A percentile compares a stretch with the other conserved stretches of the same genome.
Conservation (phyloP, 2,113 vertebrate species). For the Papio anubis region DNA sequence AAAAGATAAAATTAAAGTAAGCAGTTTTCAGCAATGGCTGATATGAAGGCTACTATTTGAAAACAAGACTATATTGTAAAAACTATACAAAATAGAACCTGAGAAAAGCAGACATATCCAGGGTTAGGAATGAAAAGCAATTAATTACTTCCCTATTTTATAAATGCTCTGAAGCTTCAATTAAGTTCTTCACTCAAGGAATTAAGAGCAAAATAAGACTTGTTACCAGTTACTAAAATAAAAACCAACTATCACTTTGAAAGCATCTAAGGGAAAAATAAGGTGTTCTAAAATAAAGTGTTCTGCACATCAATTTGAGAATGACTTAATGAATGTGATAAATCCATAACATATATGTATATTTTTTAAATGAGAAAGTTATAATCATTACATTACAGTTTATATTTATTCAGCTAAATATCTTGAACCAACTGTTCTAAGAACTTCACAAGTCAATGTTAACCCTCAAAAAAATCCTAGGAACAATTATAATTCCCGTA, state of each 20-base stretch:
- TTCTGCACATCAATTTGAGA: neutral
- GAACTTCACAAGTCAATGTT: neutral
- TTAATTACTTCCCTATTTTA: neutral
- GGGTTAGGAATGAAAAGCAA: neutral
- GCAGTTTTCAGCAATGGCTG: conserved; percentile 35
- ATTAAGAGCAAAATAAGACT: neutral
- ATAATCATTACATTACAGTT: neutral
- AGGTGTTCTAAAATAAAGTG: neutral
- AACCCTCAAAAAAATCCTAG: neutral
- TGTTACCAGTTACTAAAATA: neutral
- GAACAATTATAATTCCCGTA: neutral
- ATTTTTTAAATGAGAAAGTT: neutral
- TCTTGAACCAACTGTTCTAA: neutral
- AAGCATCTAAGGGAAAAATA: neutral
- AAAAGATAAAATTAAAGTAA: conserved; percentile 55
- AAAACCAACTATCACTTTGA: neutral
- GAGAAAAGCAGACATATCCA: neutral
- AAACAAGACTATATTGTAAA: neutral
- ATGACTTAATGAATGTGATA: neutral
- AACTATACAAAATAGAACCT: neutral
- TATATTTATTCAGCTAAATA: neutral
- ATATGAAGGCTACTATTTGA: neutral
- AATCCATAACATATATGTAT: no score
- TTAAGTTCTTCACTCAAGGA: neutral
- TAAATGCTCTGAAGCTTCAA: neutral